Evolutionary conservation across 2,888 invertebrate species (phyloP), one percentile per base, ranked within the genome.

Genomic region (Dolichopus griseipennis): DNA sequence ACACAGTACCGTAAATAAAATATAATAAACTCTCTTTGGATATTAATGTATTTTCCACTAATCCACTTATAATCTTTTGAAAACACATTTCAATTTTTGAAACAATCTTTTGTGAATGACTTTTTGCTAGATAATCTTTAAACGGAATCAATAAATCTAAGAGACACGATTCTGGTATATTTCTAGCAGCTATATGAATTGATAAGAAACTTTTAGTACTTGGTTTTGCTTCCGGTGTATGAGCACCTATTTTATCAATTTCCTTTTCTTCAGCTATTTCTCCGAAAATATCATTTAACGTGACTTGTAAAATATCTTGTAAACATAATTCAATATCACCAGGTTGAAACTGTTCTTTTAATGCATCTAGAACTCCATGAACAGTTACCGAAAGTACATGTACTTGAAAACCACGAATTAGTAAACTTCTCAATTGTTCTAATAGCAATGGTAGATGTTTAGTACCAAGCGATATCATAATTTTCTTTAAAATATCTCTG

Each of bases 361-460:
- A 78, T 34, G 88, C 86, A 68, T 87, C 87, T 66, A 98, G 81
- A 6, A 98, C 87, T 0, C 90, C 86, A 77, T 97, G 93, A 22
- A 95, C 86, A 0, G 97, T 95, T 70, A 89, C 95, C 4, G 92
- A 91, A 67, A 98, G 83, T 0, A 98, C 97, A 76, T 98, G 97
- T 2, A 94, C 88, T 84, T 97, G 96, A 78, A 92, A 98, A 15
- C 98, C 98, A 76, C 90, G 87, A 0, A 89, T 92, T 67, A 98
- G 83, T 22, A 93, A 81, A 6, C 90, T 83, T 52, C 89, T 88
- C 78, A 98, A 86, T 80, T 96, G 95, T 70, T 87, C 87, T 15
- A 97, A 79, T 27, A 97, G 81, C 74, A 89, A 83, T 9, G 87
- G 85, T 70, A 98, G 83, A 79, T 94, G 94, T 20, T 86, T 82